phyloP scores from a whole-genome alignment of 53 echinoderm and acorn worm genomes.

The Luidia sarsii region DNA sequence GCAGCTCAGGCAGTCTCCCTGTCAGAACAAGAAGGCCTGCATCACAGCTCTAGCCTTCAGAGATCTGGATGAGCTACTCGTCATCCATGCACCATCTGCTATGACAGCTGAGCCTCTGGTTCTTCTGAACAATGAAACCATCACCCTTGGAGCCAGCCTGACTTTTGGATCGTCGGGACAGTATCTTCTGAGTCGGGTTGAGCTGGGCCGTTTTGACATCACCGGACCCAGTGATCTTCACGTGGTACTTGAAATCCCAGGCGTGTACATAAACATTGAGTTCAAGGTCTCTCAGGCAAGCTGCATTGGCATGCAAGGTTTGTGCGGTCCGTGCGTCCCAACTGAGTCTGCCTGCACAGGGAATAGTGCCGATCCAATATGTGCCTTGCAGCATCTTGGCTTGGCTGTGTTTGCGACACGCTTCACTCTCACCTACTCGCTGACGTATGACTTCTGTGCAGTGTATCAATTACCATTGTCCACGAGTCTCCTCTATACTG shows the following conservation, averaged over 20 bases:
- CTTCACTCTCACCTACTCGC: slow-evolving; percentile 57
- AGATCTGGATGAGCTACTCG: slow-evolving; percentile 26
- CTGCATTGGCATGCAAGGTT: slow-evolving; percentile 50
- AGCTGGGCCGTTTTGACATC: slow-evolving; percentile 69
- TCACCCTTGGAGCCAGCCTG: slow-evolving; percentile 45
- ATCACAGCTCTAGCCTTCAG: slow-evolving; percentile 70
- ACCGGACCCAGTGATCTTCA: slow-evolving; percentile 61
- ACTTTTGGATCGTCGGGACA: slow-evolving; percentile 38
- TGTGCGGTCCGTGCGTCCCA: slow-evolving; percentile 79
- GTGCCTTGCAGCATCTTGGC: slow-evolving; percentile 66
- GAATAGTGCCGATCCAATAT: slow-evolving; percentile 63
- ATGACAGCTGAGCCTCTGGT: slow-evolving; percentile 57
- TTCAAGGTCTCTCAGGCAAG: slow-evolving; percentile 37
- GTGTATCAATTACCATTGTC: slow-evolving; percentile 39
- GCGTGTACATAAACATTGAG: slow-evolving; percentile 75
- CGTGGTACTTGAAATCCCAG: slow-evolving; percentile 60
- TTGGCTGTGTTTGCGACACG: slow-evolving; percentile 58
- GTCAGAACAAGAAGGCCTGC: slow-evolving; percentile 69
- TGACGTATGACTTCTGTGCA: slow-evolving; percentile 58
- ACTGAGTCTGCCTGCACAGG: slow-evolving; percentile 51
- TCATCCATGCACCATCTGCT: slow-evolving; percentile 67
- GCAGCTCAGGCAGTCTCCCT: slow-evolving; percentile 74
- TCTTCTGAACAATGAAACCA: slow-evolving; percentile 54
- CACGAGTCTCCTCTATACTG: slow-evolving; percentile 58
- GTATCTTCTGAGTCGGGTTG: slow-evolving; percentile 42